Base-by-base conservation (phyloP, 1,140 invertebrate species). In the Caenorhabditis brenneri region DNA sequence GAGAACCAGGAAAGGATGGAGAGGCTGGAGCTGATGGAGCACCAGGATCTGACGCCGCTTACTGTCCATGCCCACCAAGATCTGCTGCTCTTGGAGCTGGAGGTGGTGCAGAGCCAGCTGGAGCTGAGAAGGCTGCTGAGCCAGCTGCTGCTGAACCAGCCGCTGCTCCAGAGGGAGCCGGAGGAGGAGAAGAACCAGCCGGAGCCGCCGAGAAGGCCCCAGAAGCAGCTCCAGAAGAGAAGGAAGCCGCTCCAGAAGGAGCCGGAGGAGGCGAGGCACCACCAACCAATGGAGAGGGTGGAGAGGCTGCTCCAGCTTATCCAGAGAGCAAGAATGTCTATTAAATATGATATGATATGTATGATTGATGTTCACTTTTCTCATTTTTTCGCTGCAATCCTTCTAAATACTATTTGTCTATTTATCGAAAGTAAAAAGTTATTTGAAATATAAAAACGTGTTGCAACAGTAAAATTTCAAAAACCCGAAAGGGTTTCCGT, bases 1-100 rank as follows among this genome's bases (percentile, higher is more conserved):
- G 94, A 9, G 92, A 93, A 1, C 92, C 93, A 87, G 94, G 94
- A 51, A 93, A 93, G 87, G 91, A 93, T 16, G 94, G 92, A 53
- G 86, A 88, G n/a, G 88, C 90, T 58, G 92, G 94, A 55, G 93
- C 93, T 53, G 91, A 93, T 22, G 94, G 94, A 58, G 91, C 94
- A 48, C 93, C 93, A 22, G 94, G 94, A 74, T 15, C 19, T 39
- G 83, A 84, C 22, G 78, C 83, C 19, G 83, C 83, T 33, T 84
- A 84, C 55, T 84, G 83, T 24, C 83, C 83, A 31, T 84, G 83
- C 53, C 83, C 83, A 60, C 55, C 83, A 42, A 93, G 93, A 90
- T 93, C 93, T 22, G 94, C 94, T 19, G 49, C 49, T 51, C 6
- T 4, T 6, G 53, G 24, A 58, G 53, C 53, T 22, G 90, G 93